Conservation (phyloP, 2,797 vertebrate species). For the Diglossa cyanea region DNA sequence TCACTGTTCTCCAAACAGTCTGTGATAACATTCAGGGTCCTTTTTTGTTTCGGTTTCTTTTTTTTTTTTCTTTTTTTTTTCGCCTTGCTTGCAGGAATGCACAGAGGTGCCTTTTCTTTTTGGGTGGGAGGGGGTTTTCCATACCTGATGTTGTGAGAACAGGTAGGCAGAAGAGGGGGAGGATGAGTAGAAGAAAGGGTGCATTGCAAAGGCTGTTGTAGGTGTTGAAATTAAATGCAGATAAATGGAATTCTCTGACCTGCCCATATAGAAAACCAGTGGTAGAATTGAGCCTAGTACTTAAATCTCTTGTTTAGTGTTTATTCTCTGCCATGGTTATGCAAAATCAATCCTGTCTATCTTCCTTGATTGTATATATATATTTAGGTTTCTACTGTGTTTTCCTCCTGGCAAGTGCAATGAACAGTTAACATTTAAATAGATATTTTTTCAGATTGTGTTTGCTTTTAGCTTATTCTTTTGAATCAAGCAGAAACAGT, state of each 20-base stretch:
- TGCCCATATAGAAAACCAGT: neutral
- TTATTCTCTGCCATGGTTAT: neutral
- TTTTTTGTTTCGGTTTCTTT: neutral
- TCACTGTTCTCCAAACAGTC: neutral
- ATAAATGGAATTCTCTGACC: neutral
- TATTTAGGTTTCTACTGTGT: neutral
- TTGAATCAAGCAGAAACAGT: neutral
- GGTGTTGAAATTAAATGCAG: neutral
- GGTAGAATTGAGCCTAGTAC: neutral
- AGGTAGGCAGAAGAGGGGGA: neutral
- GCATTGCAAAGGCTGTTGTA: neutral
- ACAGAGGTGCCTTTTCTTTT: neutral
- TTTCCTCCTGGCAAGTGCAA: neutral
- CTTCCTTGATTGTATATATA: neutral
- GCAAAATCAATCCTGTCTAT: neutral
- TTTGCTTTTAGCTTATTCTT: neutral
- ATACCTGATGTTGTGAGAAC: neutral
- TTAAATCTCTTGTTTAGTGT: neutral
- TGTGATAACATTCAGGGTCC: neutral
- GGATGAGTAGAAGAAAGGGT: neutral
- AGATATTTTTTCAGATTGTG: neutral
- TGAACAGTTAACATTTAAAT: neutral
- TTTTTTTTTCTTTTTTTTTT: neutral
- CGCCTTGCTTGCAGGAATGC: neutral
- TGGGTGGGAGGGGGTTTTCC: neutral